Base-by-base conservation (phyloP, 2,888 invertebrate genomes). In the Alcis repandata region DNA sequence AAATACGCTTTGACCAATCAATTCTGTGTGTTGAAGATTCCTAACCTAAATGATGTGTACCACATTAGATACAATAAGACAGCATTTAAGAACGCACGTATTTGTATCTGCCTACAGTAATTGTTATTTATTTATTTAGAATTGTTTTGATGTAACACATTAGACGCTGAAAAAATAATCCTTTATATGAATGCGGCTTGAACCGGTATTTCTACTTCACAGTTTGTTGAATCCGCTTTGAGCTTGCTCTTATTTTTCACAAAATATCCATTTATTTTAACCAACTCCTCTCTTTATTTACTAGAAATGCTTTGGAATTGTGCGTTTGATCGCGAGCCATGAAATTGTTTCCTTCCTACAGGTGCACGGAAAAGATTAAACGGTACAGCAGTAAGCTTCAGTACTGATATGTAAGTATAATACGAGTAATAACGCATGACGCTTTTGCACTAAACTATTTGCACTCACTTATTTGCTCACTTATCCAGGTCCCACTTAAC, bases 341-440 rank as follows among this genome's bases (percentile, higher is more conserved):
- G 69, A 73, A 75, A 79, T 78, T 79, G 69, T 84, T 83, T 85
- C 85, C 77, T 80, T 84, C 75, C 80, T 86, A 78, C 91, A 91
- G 91, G 88, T 91, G 82, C 83, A 89, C 88, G 72, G 88, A 89
- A 85, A 91, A 88, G 77, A 81, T 90, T 76, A 90, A 90, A 89
- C 90, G 90, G 81, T 91, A 85, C 86, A 79, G 80, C 81, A n/a
- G n/a, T 76, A 78, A 79, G 79, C 83, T 76, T 73, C 84, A 77
- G 71, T 80, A 71, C 77, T 75, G 76, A 78, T 76, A 82, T 79
- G 87, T 86, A 79, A 87, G 88, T 90, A 88, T 17, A 3, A 43
- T 22, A 17, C 10, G 27, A 19, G 38, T 48, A 45, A 32, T 61
- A 17, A 40, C 4, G 20, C 20, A 40, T 11, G 4, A n/a, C 27